Base-by-base conservation (phyloP, 1,140 invertebrate genomes). In the Bombyx mori region DNA sequence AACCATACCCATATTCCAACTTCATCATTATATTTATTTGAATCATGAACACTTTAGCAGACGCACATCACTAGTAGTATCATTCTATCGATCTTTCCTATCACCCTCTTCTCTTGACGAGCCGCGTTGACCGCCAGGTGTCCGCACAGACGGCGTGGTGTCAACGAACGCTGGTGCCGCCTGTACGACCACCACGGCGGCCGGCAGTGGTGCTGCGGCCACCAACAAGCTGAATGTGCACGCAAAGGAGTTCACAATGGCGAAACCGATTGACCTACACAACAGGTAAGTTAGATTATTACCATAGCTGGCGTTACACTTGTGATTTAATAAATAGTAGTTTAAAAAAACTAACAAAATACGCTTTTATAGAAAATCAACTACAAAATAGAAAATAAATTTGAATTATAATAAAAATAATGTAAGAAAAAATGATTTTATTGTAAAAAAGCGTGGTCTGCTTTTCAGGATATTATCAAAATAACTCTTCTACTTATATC, bases 201-300 rank as follows among this genome's bases (percentile, higher is more conserved):
- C 73, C 60, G 45, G 48, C 26, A 50, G 46, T 8, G 46, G 47
- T n/a, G 26, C 62, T 44, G 63, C 70, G 55, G 42, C 66, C 2
- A 60, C 68, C 61, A 91, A 90, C 73, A 92, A 93, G 87, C 88
- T 95, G 67, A 95, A 95, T 81, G 93, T 95, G 55, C 93, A 95
- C 88, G 94, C 94, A 49, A 94, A 94, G 86, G 94, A 95, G 89
- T 95, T 96, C 80, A 94, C 93, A 63, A 94, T 94, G 93, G 77
- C 82, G 58, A 91, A 91, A 82, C 88, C 90, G 44, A 89, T 90
- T 79, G 90, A 91, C 65, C 86, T 89, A 67, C 89, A 91, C 74
- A 88, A 82, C 77, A 90, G 89, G 91, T 92, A 75, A 89, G 85
- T 66, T 69, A 51, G 5, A 26, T 54, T 18, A 7, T 54, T 42